Evolutionary conservation across 2,888 invertebrate genomes (phyloP).

Genomic region (Cylindroiulus punctatus): DNA sequence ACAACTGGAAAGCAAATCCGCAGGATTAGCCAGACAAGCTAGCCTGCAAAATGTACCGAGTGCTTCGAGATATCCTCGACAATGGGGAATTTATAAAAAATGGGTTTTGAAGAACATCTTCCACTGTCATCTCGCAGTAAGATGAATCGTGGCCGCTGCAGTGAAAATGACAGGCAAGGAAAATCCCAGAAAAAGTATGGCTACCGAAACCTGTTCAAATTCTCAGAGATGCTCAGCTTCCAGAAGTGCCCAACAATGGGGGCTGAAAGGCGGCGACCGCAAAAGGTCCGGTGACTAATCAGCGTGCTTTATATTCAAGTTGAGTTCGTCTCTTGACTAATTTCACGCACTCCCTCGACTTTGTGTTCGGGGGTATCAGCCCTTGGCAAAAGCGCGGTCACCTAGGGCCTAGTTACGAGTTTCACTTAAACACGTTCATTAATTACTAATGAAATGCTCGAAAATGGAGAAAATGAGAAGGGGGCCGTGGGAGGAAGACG

Average conservation of each 20-base stretch:
- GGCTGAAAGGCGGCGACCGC: neutral
- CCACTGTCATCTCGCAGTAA: too few relatives aligned
- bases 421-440: conserved; percentile 39
- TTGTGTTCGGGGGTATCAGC: conserved; percentile 17
- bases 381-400: conserved; percentile 39
- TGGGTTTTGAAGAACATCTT: too few relatives aligned
- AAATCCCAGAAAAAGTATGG: too few relatives aligned
- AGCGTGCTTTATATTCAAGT: conserved; percentile 43
- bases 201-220: too few relatives aligned
- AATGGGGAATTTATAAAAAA: too few relatives aligned
- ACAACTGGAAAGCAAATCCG: too few relatives aligned
- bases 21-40: too few relatives aligned
- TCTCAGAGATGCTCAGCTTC: neutral
- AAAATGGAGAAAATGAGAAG: conserved; percentile 26
- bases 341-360: neutral
- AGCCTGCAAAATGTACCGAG: too few relatives aligned
- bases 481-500: neutral
- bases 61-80: too few relatives aligned
- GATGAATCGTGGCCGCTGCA: too few relatives aligned
- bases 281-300: neutral
- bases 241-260: neutral
- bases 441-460: conserved; percentile 40
- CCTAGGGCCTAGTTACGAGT: conserved; percentile 39
- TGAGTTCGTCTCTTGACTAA: conserved; percentile 35
- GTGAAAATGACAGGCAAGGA: too few relatives aligned